A percentile compares a stretch with the other conserved stretches of the same genome.
Conservation (phyloP, 2,113 vertebrate genomes). For the Rhipidura dahli region DNA sequence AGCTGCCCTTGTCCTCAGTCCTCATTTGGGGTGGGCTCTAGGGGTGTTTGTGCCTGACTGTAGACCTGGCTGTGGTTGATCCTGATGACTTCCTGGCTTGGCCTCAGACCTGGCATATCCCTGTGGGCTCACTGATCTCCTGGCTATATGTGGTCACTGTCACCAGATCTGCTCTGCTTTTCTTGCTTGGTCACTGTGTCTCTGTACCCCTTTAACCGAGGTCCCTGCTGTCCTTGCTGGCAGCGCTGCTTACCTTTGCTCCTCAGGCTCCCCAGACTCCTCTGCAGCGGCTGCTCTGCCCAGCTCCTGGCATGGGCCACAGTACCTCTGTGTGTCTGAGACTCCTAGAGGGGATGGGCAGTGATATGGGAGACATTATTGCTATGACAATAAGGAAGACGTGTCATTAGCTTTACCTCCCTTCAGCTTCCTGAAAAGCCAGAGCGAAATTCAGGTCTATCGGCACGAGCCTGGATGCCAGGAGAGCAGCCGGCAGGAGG, state of each 20-base stretch:
- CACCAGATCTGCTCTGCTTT: background rate
- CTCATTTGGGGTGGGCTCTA: background rate
- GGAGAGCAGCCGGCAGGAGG: constrained; percentile 50
- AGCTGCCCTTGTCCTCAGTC: background rate
- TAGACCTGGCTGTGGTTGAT: background rate
- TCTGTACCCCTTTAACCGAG: background rate
- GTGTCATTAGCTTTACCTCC: background rate
- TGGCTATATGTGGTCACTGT: background rate
- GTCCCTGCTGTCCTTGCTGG: background rate
- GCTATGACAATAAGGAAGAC: background rate
- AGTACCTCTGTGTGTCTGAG: background rate
- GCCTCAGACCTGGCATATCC: background rate
- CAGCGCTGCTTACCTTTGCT: background rate
- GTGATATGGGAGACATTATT: accelerated
- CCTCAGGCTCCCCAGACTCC: background rate
- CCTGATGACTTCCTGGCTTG: background rate
- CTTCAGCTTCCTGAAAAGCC: background rate
- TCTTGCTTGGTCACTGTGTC: background rate
- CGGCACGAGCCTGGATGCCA: background rate
- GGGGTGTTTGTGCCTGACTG: background rate
- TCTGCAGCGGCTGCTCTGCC: background rate
- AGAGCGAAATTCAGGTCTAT: accelerated
- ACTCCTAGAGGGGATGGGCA: background rate
- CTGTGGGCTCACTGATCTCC: background rate
- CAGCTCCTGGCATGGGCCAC: accelerated